Evolutionary conservation across 2,888 invertebrate species (phyloP).

Genomic region (Phymatocera aterrima): DNA sequence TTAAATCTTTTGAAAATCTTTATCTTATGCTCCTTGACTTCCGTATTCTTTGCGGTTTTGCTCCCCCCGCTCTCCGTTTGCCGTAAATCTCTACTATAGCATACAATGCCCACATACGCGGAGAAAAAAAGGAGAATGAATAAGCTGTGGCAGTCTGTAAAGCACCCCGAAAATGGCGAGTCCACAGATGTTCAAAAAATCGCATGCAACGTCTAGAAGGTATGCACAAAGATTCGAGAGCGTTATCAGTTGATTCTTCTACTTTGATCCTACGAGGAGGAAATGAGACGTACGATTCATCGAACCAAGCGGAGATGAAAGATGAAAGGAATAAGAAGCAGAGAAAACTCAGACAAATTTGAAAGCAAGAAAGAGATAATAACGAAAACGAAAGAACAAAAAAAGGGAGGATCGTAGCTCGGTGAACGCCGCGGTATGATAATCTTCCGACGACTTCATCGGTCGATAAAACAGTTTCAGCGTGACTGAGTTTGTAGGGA

Average conservation of each 20-base stretch:
- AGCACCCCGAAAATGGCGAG: background rate
- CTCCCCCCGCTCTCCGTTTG: background rate
- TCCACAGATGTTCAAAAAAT: background rate
- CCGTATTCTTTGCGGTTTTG: constrained; percentile 54
- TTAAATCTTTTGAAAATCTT: constrained; percentile 68
- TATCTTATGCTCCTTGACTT: constrained; percentile 54
- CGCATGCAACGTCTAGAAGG: background rate
- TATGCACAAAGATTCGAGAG: background rate
- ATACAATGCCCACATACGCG: constrained; percentile 25
- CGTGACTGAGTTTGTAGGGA: constrained; percentile 25
- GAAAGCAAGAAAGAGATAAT: too few relatives aligned
- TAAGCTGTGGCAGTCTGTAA: background rate
- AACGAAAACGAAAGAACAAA: background rate
- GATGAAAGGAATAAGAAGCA: too few relatives aligned
- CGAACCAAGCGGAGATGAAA: too few relatives aligned
- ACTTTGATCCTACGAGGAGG: too few relatives aligned
- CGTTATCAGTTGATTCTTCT: too few relatives aligned
- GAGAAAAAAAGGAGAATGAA: constrained; percentile 19
- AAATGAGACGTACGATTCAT: too few relatives aligned
- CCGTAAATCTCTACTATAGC: constrained; percentile 16
- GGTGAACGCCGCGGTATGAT: constrained; percentile 9
- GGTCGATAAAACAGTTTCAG: constrained; percentile 37
- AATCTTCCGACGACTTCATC: constrained; percentile 5
- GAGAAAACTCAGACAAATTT: too few relatives aligned
- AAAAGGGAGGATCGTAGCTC: background rate